Conservation (phyloP, 2,113 vertebrate genomes). For the Zosterops japonicus region DNA sequence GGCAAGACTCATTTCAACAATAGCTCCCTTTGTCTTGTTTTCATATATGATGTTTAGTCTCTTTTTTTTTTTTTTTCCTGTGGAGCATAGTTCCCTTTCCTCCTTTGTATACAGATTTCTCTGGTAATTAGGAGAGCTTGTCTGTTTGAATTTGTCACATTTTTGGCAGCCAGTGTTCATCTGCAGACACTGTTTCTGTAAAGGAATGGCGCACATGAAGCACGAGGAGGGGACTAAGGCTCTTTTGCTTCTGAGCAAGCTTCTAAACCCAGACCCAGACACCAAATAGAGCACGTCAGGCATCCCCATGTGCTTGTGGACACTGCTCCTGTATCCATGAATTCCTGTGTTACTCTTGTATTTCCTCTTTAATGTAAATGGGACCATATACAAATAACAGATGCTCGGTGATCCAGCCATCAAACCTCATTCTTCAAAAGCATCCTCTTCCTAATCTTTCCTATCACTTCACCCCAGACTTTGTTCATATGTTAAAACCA, state of each 20-base stretch:
- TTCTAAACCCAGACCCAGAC: background rate
- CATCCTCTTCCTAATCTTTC: background rate
- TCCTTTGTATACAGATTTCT: constrained; percentile 27
- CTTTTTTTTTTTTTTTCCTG: background rate
- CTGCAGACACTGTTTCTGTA: background rate
- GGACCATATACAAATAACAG: background rate
- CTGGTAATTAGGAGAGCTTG: constrained; percentile 10
- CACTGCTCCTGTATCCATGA: background rate
- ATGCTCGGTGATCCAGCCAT: background rate
- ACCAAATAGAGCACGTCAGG: background rate
- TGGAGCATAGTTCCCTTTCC: background rate
- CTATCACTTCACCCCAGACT: background rate
- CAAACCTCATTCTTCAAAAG: background rate
- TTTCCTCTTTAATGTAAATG: background rate
- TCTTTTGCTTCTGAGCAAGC: background rate
- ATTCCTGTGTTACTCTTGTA: background rate
- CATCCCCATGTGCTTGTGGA: background rate
- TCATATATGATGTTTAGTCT: background rate
- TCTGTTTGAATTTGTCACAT: constrained; percentile 31
- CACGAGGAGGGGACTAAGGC: background rate
- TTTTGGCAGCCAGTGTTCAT: background rate
- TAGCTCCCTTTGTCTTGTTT: constrained; percentile 30
- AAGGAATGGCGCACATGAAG: background rate
- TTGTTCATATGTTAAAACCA: background rate
- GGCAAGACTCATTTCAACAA: background rate